Evolutionary conservation across 2,888 invertebrate species (phyloP), one percentile per base, ranked within the genome.

Genomic region (Orthosia gracilis): DNA sequence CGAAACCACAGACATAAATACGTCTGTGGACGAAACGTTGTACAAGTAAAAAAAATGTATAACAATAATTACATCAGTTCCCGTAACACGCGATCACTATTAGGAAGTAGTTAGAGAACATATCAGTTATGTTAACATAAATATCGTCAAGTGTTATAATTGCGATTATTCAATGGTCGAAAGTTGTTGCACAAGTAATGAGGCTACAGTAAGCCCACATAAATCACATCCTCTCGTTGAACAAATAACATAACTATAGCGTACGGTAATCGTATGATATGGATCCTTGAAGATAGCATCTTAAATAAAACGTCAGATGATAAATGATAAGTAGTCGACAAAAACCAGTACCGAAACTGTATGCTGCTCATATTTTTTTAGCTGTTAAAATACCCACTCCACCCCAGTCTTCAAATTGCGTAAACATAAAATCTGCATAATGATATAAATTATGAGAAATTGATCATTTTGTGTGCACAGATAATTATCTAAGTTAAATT

Each of bases 261-360:
- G 69, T 70, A 84, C 81, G 73, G 79, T 89, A 88, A 87, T 87
- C 83, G 76, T 71, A 75, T 88, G 90, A 91, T 90, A 91, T 88
- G 87, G 86, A 91, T 92, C 89, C 89, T 90, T 85, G 83, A 73
- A 85, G 91, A 92, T 90, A 90, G 73, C 82, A 90, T 92, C 89
- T 89, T 87, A 85, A 87, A 88, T 85, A 87, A 77, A 71, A 85
- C 52, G 62, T 69, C 76, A 70, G 74, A 89, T 83, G 81, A 84
- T 80, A 78, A 85, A 87, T 82, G 82, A 85, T 80, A 79, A 78
- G 65, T 71, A 45, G 59, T 62, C 57, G 54, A 64, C 21, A 65
- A n/a, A 76, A 84, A 87, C 80, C 74, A 63, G 85, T 84, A 77
- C 71, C 50, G 50, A 58, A 66, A 50, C 12, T 45, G 50, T 49